phyloP scores from a whole-genome alignment of 2,113 vertebrate genomes.

The Picathartes gymnocephalus region DNA sequence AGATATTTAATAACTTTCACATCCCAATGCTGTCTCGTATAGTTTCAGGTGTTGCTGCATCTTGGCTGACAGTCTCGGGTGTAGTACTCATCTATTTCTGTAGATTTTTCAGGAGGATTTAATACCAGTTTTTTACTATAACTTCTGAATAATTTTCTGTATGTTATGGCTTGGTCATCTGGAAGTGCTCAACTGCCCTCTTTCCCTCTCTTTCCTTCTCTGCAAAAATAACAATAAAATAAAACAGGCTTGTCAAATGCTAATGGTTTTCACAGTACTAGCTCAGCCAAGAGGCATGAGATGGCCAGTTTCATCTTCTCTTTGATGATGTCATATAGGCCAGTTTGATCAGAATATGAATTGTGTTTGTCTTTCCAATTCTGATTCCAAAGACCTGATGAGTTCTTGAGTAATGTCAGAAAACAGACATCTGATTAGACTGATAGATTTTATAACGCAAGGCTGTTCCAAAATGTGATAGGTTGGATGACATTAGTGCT shows the following conservation, averaged over 20 bases:
- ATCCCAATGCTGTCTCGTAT: background rate
- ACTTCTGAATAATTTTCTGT: background rate
- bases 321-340: background rate
- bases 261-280: background rate
- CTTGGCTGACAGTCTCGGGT: background rate
- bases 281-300: background rate
- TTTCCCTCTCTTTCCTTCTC: background rate
- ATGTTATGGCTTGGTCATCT: background rate
- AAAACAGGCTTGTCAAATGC: background rate
- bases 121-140: background rate
- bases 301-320: background rate
- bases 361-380: background rate
- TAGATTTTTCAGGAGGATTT: background rate
- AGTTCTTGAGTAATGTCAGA: background rate
- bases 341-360: background rate
- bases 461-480: background rate
- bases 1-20: background rate
- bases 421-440: background rate
- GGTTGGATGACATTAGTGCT: background rate
- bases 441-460: background rate
- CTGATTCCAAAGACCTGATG: background rate
- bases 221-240: background rate
- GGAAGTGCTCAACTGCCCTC: background rate
- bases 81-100: background rate
- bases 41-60: background rate